Evolutionary conservation across 2,797 vertebrate genomes (phyloP).

Genomic region (Phataginus tricuspis): DNA sequence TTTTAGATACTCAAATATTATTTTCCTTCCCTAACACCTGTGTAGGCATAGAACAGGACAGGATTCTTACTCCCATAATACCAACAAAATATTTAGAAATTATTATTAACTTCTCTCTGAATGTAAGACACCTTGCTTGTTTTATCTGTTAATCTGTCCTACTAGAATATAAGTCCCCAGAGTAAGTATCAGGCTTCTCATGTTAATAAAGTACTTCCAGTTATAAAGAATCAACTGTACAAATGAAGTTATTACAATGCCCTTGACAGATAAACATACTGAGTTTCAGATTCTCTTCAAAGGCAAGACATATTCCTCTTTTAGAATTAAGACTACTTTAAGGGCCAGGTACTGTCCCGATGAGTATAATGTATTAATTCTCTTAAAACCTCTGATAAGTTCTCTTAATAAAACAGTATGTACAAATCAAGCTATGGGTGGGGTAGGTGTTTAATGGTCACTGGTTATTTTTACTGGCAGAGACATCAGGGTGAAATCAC

Average conservation of each 20-base stretch:
- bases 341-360: neutral
- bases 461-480: constrained; percentile 76
- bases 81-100: constrained; percentile 47
- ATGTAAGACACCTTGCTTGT: constrained; percentile 27
- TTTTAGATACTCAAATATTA: constrained; percentile 10
- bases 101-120: constrained; percentile 58
- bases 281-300: constrained; percentile 35
- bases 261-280: neutral
- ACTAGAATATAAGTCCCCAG: constrained; percentile 48
- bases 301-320: constrained; percentile 5
- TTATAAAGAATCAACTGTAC: constrained; percentile 20
- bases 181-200: constrained; percentile 40
- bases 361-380: constrained; percentile 36
- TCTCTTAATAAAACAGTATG: constrained; percentile 71
- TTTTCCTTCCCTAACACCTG: neutral
- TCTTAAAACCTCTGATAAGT: constrained; percentile 64
- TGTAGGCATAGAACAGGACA: neutral
- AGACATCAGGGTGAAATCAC: constrained; percentile 74
- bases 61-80: constrained; percentile 35
- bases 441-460: constrained; percentile 72
- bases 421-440: constrained; percentile 72
- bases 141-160: constrained; percentile 50
- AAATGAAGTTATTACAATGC: constrained; percentile 1
- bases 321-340: constrained; percentile 46
- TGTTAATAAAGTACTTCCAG: constrained; percentile 43